phyloP scores from a whole-genome alignment of 2,888 invertebrate species.

The Aporophyla lueneburgensis region DNA sequence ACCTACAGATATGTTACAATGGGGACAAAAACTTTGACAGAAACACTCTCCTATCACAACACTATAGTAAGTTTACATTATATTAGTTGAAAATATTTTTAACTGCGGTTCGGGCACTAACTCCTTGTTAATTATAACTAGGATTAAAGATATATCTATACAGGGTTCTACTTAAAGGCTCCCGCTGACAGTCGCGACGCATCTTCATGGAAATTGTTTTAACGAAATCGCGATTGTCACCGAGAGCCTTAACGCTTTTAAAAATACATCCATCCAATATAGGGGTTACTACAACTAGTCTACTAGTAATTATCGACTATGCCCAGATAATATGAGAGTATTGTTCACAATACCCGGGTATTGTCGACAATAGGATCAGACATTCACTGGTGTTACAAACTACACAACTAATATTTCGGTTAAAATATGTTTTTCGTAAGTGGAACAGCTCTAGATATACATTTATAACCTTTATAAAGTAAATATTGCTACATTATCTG shows the following conservation, averaged over 20 bases:
- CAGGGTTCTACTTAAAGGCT: slow-evolving; percentile 31
- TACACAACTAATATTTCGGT: slow-evolving; percentile 47
- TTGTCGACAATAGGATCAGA: slow-evolving; percentile 31
- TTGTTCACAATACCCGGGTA: slow-evolving; percentile 34
- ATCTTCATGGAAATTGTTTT: neutral
- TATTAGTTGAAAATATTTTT: slow-evolving; percentile 64
- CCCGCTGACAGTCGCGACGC: neutral
- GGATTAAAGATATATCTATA: slow-evolving; percentile 31
- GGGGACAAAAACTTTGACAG: slow-evolving; percentile 41
- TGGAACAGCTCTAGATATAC: slow-evolving; percentile 69
- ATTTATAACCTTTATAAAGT: slow-evolving; percentile 63
- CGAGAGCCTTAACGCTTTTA: slow-evolving; percentile 41
- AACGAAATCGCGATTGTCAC: neutral
- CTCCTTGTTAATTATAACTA: slow-evolving; percentile 31
- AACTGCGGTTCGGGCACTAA: slow-evolving; percentile 39
- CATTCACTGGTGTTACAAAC: slow-evolving; percentile 45
- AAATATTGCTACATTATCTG: slow-evolving; percentile 65
- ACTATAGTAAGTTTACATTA: slow-evolving; percentile 23
- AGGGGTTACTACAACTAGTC: slow-evolving; percentile 37
- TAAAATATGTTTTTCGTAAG: slow-evolving; percentile 59
- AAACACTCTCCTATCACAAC: slow-evolving; percentile 30
- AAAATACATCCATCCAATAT: slow-evolving; percentile 65
- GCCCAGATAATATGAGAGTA: slow-evolving; percentile 15
- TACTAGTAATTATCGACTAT: slow-evolving; percentile 36
- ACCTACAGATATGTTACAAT: slow-evolving; percentile 61